These are phyloP conservation scores for Mormyrus hasselquistii DNA, from an alignment of 2,797 vertebrate genomes.

Conservation along the genomic window DNA sequence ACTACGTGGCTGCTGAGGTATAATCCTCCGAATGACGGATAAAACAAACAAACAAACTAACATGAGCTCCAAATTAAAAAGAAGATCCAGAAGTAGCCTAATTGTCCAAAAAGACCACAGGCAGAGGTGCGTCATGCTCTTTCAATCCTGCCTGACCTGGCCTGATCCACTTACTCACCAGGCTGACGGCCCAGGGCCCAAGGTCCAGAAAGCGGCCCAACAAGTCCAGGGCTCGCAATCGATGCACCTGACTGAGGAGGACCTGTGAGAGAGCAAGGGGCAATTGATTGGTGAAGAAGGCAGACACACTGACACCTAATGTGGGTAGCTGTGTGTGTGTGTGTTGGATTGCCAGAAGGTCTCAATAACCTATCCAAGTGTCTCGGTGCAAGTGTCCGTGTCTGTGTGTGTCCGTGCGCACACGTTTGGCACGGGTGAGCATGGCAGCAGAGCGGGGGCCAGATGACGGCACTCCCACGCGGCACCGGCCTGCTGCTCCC, in stretches of 20 bases:
- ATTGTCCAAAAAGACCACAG: not conserved
- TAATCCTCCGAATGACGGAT: not conserved
- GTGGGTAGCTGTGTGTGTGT: not conserved
- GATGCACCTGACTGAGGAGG: conserved; percentile 92
- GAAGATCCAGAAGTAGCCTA: not conserved
- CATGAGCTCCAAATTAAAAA: not conserved
- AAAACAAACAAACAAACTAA: not conserved
- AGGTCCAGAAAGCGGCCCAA: conserved; percentile 92
- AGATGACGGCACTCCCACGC: conserved; percentile 39
- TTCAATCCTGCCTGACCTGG: not conserved
- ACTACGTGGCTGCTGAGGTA: not conserved
- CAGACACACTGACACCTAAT: not conserved
- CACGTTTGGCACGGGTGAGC: conserved; percentile 17
- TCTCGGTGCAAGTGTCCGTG: not conserved
- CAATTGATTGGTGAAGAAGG: conserved; percentile 8
- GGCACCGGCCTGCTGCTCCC: conserved; percentile 28
- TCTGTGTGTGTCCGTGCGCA: not conserved
- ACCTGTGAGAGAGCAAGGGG: conserved; percentile 67
- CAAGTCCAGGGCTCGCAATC: conserved; percentile 84
- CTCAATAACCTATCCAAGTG: not conserved
- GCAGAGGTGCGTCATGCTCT: not conserved
- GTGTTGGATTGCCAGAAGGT: not conserved
- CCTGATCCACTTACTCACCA: conserved; percentile 61
- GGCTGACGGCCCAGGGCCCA: conserved; percentile 94
- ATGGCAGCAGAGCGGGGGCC: conserved; percentile 35